A percentile compares a stretch with the other conserved stretches of the same genome.
Conservation (phyloP, 2,888 invertebrate genomes). For the Odontocerum albicorne region DNA sequence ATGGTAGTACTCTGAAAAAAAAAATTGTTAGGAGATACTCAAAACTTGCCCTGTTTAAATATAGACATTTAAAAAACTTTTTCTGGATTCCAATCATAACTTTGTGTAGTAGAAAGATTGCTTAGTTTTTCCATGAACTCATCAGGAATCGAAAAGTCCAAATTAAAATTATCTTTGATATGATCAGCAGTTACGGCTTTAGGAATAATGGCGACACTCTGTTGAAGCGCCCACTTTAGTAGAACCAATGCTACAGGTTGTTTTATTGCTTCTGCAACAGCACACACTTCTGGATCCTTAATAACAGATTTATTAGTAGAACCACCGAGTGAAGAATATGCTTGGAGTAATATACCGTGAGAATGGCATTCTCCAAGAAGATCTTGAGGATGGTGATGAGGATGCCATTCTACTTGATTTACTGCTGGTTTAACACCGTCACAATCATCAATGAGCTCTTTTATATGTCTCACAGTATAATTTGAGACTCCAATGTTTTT, state of each 20-base stretch:
- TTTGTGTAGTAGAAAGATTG: slow-evolving; percentile 46
- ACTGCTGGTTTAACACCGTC: slow-evolving; percentile 66
- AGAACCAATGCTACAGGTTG: slow-evolving; percentile 67
- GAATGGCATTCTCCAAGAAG: slow-evolving; percentile 64
- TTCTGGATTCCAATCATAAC: slow-evolving; percentile 63
- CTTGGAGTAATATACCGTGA: slow-evolving; percentile 72
- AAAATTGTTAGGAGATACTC: too few species aligned
- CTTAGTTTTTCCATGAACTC: slow-evolving; percentile 56
- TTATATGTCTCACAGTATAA: slow-evolving; percentile 69
- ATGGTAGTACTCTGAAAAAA: too few species aligned
- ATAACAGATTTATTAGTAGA: slow-evolving; percentile 55
- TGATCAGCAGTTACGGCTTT: slow-evolving; percentile 61
- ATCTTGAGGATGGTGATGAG: slow-evolving; percentile 66
- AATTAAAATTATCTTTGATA: slow-evolving; percentile 60
- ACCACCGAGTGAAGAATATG: slow-evolving; percentile 77
- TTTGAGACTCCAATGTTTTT: slow-evolving; percentile 82
- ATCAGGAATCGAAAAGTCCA: slow-evolving; percentile 60
- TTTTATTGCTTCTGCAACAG: slow-evolving; percentile 60
- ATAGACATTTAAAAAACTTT: slow-evolving; percentile 44
- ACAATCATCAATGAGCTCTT: slow-evolving; percentile 59
- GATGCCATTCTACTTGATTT: slow-evolving; percentile 84
- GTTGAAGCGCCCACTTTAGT: slow-evolving; percentile 75
- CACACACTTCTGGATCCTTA: slow-evolving; percentile 58
- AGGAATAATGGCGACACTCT: slow-evolving; percentile 69
- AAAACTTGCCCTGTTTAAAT: too few species aligned